Evolutionary conservation across 2,797 vertebrate genomes (phyloP).

Genomic region (Centropyge bicolor): DNA sequence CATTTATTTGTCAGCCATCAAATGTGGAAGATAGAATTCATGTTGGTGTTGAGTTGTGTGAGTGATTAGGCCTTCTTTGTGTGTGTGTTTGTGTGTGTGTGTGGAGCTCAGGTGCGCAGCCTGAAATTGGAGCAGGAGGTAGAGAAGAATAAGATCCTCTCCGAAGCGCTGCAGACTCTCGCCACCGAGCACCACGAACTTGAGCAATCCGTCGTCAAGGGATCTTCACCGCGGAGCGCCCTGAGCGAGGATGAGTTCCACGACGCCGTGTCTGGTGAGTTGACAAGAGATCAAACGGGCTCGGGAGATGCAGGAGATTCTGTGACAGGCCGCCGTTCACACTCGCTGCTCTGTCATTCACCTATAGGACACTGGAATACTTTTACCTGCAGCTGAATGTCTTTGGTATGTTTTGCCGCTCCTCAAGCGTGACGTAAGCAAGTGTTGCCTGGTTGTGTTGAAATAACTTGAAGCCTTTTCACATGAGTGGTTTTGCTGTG

Average conservation of each 20-base stretch:
- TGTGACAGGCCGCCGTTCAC: conserved; percentile 51
- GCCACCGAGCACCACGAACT: conserved; percentile 96
- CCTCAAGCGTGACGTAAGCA: conserved; percentile 42
- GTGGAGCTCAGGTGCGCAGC: conserved; percentile 90
- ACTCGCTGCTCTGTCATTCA: conserved; percentile 55
- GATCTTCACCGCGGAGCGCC: conserved; percentile 88
- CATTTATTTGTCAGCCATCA: not conserved
- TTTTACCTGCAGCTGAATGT: conserved; percentile 52
- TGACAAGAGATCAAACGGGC: conserved; percentile 40
- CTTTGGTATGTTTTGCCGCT: conserved; percentile 59
- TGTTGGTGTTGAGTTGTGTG: conserved; percentile 30
- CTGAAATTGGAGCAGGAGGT: conserved; percentile 96
- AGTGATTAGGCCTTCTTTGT: conserved; percentile 46
- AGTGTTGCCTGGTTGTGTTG: conserved; percentile 43
- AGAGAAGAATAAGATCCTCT: conserved; percentile 97
- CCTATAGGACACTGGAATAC: conserved; percentile 64
- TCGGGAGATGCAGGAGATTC: conserved; percentile 38
- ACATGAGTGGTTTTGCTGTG: conserved; percentile 19
- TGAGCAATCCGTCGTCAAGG: conserved; percentile 94
- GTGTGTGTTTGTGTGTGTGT: conserved; percentile 37
- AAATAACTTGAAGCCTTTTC: conserved; percentile 30
- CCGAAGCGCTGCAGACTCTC: conserved; percentile 94
- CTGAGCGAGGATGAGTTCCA: conserved; percentile 97
- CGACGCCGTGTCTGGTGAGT: conserved; percentile 95
- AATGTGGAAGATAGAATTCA: conserved; percentile 16